Conservation (phyloP, 2,113 vertebrate species). For the Gnathochromis pfefferi region DNA sequence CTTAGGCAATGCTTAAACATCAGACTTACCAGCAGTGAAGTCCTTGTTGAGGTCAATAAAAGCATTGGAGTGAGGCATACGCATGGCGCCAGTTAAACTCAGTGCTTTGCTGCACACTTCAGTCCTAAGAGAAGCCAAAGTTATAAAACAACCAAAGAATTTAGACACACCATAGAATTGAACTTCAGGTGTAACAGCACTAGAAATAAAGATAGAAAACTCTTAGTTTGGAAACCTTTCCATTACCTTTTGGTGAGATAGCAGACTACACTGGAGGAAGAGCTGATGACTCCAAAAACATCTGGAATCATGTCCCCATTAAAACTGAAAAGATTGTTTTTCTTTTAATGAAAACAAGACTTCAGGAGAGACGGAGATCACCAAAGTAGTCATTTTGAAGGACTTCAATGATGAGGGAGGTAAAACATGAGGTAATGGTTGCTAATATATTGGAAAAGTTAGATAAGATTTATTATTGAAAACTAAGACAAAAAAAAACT, state of each 20-base stretch:
- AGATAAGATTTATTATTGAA: neutral
- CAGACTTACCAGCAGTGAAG: slow-evolving; percentile 88
- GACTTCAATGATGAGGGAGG: rapidly evolving
- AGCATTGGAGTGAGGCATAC: slow-evolving; percentile 85
- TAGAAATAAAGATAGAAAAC: neutral
- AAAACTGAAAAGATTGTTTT: slow-evolving; percentile 70
- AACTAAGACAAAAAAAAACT: neutral
- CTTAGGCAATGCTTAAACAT: neutral
- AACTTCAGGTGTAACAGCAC: rapidly evolving
- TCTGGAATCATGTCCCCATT: slow-evolving; percentile 96
- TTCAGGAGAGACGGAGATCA: neutral
- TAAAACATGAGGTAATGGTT: neutral
- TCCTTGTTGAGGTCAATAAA: slow-evolving; percentile 93
- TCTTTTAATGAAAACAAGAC: neutral
- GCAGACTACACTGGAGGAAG: slow-evolving; percentile 71
- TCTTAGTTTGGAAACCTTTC: neutral
- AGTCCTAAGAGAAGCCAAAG: slow-evolving; percentile 62
- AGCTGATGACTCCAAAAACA: slow-evolving; percentile 76
- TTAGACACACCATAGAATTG: neutral
- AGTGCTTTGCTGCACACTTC: slow-evolving; percentile 70
- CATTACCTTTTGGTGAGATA: slow-evolving; percentile 71
- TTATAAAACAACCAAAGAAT: neutral
- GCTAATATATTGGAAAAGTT: neutral
- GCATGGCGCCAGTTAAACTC: slow-evolving; percentile 63
- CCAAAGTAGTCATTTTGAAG: neutral